Conservation (phyloP, 1,140 invertebrate species). For the Philopotamus ludificatus region DNA sequence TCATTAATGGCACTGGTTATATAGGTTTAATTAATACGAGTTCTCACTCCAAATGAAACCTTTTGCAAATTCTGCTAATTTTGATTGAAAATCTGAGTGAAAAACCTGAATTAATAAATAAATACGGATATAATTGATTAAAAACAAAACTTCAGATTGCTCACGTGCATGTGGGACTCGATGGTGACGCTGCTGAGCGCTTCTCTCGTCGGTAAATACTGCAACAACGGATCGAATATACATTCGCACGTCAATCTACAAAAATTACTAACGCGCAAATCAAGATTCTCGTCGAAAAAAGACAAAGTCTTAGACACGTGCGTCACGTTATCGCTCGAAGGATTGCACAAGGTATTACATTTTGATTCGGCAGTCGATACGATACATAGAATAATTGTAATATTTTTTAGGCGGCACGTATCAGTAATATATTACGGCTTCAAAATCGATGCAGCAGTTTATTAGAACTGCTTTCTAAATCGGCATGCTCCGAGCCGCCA, state of each 20-base stretch:
- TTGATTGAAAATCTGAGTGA: no score
- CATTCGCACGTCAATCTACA: constrained; percentile 52
- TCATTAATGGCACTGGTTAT: no score
- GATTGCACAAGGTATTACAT: constrained; percentile 74
- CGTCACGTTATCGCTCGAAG: constrained; percentile 83
- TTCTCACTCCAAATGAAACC: no score
- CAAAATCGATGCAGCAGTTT: constrained; percentile 83
- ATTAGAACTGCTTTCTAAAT: constrained; percentile 73
- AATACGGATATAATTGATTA: neutral
- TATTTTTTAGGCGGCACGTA: constrained; percentile 62
- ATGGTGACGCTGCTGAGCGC: constrained; percentile 85
- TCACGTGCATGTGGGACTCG: constrained; percentile 89
- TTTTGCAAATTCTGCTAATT: no score
- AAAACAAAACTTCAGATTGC: no score
- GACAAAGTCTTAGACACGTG: constrained; percentile 66
- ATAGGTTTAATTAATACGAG: no score
- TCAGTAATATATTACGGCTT: constrained; percentile 73
- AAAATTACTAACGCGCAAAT: constrained; percentile 49
- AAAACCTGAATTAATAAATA: neutral
- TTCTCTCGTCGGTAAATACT: constrained; percentile 65
- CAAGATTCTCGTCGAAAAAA: constrained; percentile 48
- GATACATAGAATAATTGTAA: neutral
- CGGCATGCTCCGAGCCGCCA: constrained; percentile 70
- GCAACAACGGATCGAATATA: constrained; percentile 52
- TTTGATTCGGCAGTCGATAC: no score